Evolutionary conservation across 2,888 invertebrate species (phyloP).

Genomic region (Stenchaetothrips biformis): DNA sequence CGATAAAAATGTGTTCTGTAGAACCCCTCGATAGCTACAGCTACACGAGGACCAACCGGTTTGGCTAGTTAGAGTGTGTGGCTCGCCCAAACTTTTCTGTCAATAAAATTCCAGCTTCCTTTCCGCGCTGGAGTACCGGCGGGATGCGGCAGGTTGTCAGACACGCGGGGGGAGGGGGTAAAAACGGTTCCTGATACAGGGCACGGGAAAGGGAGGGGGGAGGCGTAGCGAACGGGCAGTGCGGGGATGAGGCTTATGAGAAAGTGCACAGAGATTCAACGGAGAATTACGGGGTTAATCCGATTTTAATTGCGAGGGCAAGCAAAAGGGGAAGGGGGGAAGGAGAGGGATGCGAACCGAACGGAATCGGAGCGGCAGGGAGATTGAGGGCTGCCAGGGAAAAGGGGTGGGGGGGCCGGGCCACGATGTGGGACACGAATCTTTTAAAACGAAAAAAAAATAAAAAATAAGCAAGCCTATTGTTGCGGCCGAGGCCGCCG

Average conservation of each 20-base stretch:
- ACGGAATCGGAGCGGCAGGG: constrained; percentile 18
- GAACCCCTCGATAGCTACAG: no score
- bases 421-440: background rate
- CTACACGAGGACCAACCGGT: background rate
- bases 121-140: constrained; percentile 33
- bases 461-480: no score
- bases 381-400: constrained; percentile 29
- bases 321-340: constrained; percentile 21
- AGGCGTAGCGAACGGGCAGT: constrained; percentile 24
- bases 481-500: no score
- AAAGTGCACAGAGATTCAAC: constrained; percentile 26
- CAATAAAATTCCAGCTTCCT: no score
- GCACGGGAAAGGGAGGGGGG: constrained; percentile 46
- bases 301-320: constrained; percentile 24
- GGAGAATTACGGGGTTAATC: constrained; percentile 22
- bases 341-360: constrained; percentile 47
- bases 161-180: background rate
- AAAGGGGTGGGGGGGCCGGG: background rate
- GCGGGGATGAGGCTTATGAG: constrained; percentile 26
- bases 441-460: constrained; percentile 1
- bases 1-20: no score
- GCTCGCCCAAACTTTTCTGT: constrained; percentile 33
- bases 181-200: no score
- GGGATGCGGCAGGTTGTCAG: background rate
- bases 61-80: constrained; percentile 38